Conservation (phyloP, 2,113 vertebrate species). For the Gnathonemus longibarbis region DNA sequence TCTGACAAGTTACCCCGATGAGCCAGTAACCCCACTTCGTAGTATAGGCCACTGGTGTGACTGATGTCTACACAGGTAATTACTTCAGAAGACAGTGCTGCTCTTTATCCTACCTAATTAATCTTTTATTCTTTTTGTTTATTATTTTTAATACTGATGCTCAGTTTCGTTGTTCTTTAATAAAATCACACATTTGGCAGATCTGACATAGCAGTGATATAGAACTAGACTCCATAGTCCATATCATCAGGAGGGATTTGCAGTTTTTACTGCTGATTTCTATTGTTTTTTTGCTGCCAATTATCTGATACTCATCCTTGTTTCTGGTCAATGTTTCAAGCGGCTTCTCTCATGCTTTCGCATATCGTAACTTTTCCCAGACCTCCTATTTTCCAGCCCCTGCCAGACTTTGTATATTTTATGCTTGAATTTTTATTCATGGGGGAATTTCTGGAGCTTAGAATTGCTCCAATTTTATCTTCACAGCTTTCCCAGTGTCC, state of each 20-base stretch:
- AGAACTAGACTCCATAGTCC: neutral
- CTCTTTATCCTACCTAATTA: neutral
- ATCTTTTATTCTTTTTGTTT: neutral
- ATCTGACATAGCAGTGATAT: neutral
- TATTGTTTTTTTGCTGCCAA: neutral
- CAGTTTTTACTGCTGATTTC: neutral
- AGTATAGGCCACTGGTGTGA: no score
- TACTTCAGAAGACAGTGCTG: neutral
- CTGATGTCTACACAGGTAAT: no score
- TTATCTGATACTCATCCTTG: neutral
- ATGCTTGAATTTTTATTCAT: slow-evolving; percentile 7
- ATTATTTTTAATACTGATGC: neutral
- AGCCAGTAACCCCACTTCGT: no score
- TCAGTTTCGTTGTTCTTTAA: neutral
- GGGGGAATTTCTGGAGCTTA: neutral
- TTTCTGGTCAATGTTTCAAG: neutral
- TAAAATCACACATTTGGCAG: neutral
- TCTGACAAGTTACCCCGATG: no score
- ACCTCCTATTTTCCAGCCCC: neutral
- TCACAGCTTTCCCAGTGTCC: neutral
- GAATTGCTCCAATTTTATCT: slow-evolving; percentile 4
- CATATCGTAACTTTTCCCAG: neutral
- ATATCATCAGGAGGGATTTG: neutral
- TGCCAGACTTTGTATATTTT: neutral
- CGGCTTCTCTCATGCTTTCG: neutral